A percentile compares a stretch with the other conserved stretches of the same genome.
Evolutionary conservation across 2,888 invertebrate species (phyloP).

Genomic region (Phortica okadai): DNA sequence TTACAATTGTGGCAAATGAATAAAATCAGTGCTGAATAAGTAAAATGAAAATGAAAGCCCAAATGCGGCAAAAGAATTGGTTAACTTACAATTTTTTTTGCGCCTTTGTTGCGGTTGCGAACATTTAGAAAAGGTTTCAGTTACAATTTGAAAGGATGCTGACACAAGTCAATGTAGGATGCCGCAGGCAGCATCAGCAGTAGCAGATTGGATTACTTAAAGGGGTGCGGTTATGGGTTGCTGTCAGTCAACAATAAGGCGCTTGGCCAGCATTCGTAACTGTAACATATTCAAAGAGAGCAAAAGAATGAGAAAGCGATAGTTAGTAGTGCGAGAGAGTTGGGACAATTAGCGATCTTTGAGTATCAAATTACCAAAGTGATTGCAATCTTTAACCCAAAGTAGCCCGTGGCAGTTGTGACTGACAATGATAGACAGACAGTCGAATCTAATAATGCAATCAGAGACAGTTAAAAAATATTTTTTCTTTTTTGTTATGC

Average conservation of each 20-base stretch:
- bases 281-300: conserved; percentile 49
- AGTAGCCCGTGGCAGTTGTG: conserved; percentile 20
- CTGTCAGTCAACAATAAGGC: conserved; percentile 58
- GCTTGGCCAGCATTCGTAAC: conserved; percentile 48
- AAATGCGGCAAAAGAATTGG: conserved; percentile 46
- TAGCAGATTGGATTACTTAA: conserved; percentile 25
- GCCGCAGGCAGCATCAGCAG: not conserved
- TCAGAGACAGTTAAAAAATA: conserved; percentile 35
- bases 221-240: conserved; percentile 50
- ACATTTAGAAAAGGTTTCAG: conserved; percentile 49
- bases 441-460: conserved; percentile 42
- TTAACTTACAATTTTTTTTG: conserved; percentile 52
- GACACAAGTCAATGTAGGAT: conserved; percentile 30
- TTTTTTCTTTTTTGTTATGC: not conserved
- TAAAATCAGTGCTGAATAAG: conserved; percentile 42
- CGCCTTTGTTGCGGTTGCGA: conserved; percentile 41
- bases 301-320: not conserved
- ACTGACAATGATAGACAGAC: conserved; percentile 32
- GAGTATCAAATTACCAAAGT: conserved; percentile 50
- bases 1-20: conserved; percentile 61
- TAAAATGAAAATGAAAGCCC: conserved; percentile 35
- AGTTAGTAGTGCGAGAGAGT: conserved; percentile 27
- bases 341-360: conserved; percentile 46
- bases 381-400: conserved; percentile 66
- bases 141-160: conserved; percentile 66